These are phyloP conservation scores for Melieria picta DNA, from an alignment of 2,888 invertebrate genomes.

Conservation along the genomic window DNA sequence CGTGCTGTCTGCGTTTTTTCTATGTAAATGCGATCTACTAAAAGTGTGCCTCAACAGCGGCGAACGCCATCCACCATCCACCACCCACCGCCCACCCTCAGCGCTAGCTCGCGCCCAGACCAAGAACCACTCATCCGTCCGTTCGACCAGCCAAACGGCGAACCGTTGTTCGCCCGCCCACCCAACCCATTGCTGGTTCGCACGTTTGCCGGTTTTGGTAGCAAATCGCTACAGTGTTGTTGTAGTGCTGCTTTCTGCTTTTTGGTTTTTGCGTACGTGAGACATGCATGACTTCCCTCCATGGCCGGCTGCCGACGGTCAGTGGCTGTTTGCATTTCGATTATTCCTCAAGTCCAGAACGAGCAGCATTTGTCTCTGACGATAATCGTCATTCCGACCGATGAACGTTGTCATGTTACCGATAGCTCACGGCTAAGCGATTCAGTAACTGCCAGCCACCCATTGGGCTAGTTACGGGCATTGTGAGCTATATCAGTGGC, in stretches of 20 bases:
- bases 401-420: neutral
- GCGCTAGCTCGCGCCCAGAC: no score
- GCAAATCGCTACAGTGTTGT: neutral
- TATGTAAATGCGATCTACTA: slow-evolving; percentile 3
- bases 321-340: neutral
- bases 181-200: slow-evolving; percentile 37
- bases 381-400: no score
- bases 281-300: slow-evolving; percentile 46
- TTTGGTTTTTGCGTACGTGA: slow-evolving; percentile 33
- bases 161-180: slow-evolving; percentile 32
- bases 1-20: slow-evolving; percentile 38
- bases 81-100: no score
- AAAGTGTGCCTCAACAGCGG: slow-evolving; percentile 6
- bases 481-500: no score
- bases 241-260: neutral
- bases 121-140: neutral
- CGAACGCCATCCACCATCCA: neutral
- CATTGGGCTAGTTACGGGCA: no score
- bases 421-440: neutral
- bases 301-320: slow-evolving; percentile 23
- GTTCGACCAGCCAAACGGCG: neutral
- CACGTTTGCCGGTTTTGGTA: slow-evolving; percentile 21
- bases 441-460: no score
- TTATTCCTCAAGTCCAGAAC: neutral
- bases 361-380: no score